Base-by-base conservation (phyloP, 2,888 invertebrate species). In the Halocaridina rubra region DNA sequence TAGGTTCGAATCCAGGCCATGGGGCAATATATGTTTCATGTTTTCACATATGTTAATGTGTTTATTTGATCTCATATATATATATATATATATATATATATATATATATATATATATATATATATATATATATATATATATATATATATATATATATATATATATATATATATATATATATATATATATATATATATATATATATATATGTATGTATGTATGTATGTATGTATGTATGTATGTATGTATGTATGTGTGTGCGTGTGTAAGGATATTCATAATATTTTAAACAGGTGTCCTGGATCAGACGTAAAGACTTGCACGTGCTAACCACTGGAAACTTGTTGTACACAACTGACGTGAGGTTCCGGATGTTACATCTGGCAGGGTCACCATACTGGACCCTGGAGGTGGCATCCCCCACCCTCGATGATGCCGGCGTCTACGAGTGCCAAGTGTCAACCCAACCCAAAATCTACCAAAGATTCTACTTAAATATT, bases 371-470 rank as follows among this genome's bases (percentile, higher is more conserved):
- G 13, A 82, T 82, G 22, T 69, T 75, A 3, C 86, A 86, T 64
- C 81, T 80, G 61, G 59, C 74, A 1, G 86, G 86, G 1, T 86
- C 86, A 0, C 86, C 86, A 4, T 86, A 77, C 80, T 86, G 86
- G 86, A 59, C 74, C 13, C 86, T 86, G n/a, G 79, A 82, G 32
- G 72, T 86, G 29, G 74, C 32, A 46, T 16, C 22, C n/a, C 86
- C 86, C 1, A 33, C 72, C 22, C 61, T 78, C 61, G 30, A 32
- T 24, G 86, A 86, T 53, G 78, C 81, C n/a, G 86, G 86, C 22
- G 76, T 80, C 57, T 86, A 86, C 64, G 86, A 86, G 75, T 86
- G 86, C 27, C 86, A 86, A 69, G 76, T 86, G 27, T 82, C 86
- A 13, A 81, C 86, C n/a, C 86, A 86, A 29, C 86, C 86, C 30